Conservation (phyloP, 2,888 invertebrate genomes). For the Epinotia ramella region DNA sequence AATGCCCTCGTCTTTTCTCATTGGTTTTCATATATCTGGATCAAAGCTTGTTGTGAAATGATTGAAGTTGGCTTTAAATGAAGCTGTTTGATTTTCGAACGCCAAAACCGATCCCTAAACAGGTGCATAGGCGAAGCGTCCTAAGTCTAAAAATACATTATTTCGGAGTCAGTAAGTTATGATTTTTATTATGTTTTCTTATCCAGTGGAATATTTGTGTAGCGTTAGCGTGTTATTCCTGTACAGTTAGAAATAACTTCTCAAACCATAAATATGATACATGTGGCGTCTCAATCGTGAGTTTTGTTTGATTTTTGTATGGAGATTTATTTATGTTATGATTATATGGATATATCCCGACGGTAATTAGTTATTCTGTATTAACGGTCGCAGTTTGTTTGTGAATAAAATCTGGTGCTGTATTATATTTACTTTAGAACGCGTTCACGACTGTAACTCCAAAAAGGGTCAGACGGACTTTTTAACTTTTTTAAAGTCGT, state of each 20-base stretch:
- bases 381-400: conserved; percentile 58
- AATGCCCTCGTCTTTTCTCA: too few relatives aligned
- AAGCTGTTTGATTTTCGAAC: conserved; percentile 19
- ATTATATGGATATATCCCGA: conserved; percentile 58
- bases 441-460: conserved; percentile 17
- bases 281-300: conserved; percentile 75
- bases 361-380: conserved; percentile 63
- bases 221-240: conserved; percentile 69
- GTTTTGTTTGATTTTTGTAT: conserved; percentile 56
- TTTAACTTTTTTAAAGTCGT: conserved; percentile 14
- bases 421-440: conserved; percentile 38
- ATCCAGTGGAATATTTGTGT: conserved; percentile 72
- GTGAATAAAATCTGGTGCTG: conserved; percentile 51
- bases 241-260: conserved; percentile 76
- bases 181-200: conserved; percentile 76
- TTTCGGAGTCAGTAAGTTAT: conserved; percentile 48
- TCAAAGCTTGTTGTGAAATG: background rate
- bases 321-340: conserved; percentile 67
- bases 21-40: too few relatives aligned
- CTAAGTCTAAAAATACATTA: conserved; percentile 49
- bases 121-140: conserved; percentile 40
- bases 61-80: background rate
- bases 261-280: conserved; percentile 79
- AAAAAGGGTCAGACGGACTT: conserved; percentile 15
- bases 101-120: conserved; percentile 21